Evolutionary conservation across 2,888 invertebrate species (phyloP).

Genomic region (Plebejus argus): DNA sequence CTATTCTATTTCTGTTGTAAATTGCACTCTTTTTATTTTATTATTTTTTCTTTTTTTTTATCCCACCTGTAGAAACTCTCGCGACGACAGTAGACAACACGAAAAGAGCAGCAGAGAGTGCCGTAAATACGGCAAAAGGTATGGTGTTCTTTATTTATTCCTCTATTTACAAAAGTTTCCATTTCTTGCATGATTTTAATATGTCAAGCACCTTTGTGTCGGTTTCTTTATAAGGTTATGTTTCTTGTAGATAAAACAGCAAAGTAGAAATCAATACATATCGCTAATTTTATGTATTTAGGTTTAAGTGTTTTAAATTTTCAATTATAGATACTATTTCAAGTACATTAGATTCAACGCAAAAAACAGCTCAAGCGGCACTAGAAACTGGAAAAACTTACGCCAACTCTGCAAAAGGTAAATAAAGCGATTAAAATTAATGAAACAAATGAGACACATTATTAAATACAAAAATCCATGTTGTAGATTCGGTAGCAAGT

Average conservation of each 20-base stretch:
- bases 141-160: conserved; percentile 45
- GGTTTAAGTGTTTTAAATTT: conserved; percentile 23
- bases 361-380: conserved; percentile 54
- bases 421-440: not conserved
- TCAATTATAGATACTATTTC: conserved; percentile 58
- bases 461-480: conserved; percentile 38
- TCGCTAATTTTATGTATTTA: conserved; percentile 14
- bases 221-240: conserved; percentile 12
- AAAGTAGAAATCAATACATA: conserved; percentile 36
- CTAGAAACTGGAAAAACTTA: conserved; percentile 40
- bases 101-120: conserved; percentile 72
- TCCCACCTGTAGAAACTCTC: conserved; percentile 59
- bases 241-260: conserved; percentile 55
- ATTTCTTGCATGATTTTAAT: conserved; percentile 15
- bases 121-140: conserved; percentile 71
- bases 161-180: not conserved
- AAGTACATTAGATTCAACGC: conserved; percentile 53
- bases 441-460: not conserved
- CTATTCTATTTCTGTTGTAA: conserved; percentile 37
- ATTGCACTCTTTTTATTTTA: conserved; percentile 38
- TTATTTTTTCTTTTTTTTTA: conserved; percentile 35
- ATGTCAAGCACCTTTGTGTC: conserved; percentile 5
- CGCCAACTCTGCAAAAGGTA: conserved; percentile 33
- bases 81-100: conserved; percentile 69
- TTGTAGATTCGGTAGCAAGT: conserved; percentile 60